These are phyloP conservation scores for Dysidea cf. avara DNA, from an alignment of 37 sponge, comb jelly and placozoan genomes.

Conservation along the genomic window DNA sequence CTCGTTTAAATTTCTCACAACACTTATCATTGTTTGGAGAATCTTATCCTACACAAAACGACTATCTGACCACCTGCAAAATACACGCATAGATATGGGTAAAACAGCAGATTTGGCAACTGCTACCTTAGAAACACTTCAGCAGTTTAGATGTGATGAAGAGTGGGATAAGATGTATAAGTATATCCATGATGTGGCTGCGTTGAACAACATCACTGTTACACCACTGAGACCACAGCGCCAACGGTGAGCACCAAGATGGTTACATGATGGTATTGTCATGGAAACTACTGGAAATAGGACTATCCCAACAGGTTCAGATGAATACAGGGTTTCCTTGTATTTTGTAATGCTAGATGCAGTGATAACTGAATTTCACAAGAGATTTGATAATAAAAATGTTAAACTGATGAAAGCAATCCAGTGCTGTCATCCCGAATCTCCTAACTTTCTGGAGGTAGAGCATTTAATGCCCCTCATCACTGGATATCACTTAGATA, in stretches of 20 bases:
- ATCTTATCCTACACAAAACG: conserved; percentile 50
- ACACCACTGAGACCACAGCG: background rate
- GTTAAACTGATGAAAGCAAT: conserved; percentile 24
- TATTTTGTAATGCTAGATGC: background rate
- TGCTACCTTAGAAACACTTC: conserved; percentile 23
- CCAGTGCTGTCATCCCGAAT: conserved; percentile 26
- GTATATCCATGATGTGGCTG: background rate
- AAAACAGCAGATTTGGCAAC: conserved; percentile 33
- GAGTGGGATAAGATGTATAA: conserved; percentile 2
- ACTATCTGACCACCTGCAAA: conserved; percentile 55
- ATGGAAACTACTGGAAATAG: conserved; percentile 5
- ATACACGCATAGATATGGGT: conserved; percentile 23
- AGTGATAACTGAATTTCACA: background rate
- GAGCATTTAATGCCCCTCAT: conserved; percentile 23
- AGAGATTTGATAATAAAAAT: background rate
- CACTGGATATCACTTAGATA: conserved; percentile 25
- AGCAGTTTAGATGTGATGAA: too few relatives aligned
- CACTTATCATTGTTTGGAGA: conserved; percentile 33
- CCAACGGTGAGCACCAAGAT: background rate
- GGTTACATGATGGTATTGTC: conserved; percentile 6
- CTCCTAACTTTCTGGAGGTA: conserved; percentile 16
- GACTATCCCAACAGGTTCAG: background rate
- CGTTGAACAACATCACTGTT: background rate
- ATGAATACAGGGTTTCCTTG: conserved; percentile 3
- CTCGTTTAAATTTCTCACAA: conserved; percentile 38